Evolutionary conservation across 2,113 vertebrate genomes (phyloP).

Genomic region (Orcinus orca): DNA sequence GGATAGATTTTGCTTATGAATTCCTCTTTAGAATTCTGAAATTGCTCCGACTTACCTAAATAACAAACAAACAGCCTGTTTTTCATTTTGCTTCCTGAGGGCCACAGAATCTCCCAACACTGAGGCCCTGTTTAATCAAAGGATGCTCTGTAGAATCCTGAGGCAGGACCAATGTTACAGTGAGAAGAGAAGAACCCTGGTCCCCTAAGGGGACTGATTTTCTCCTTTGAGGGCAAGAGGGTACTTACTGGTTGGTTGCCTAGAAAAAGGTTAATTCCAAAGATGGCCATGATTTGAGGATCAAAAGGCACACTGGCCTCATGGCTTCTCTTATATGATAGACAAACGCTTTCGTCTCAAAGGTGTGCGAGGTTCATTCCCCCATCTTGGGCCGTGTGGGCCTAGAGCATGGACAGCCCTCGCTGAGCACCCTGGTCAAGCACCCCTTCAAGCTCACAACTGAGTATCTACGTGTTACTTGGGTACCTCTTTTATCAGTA

Average conservation of each 20-base stretch:
- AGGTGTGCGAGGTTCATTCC: background rate
- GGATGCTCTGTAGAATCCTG: background rate
- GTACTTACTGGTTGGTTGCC: background rate
- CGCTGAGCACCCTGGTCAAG: background rate
- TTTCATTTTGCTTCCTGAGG: background rate
- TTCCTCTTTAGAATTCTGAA: conserved; percentile 40
- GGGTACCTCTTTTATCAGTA: background rate
- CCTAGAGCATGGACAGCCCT: background rate
- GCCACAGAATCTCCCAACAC: background rate
- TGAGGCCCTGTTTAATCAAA: background rate
- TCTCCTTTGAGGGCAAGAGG: background rate
- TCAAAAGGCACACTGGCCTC: background rate
- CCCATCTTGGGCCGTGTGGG: background rate
- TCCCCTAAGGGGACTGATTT: background rate
- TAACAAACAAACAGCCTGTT: background rate
- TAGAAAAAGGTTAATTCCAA: background rate
- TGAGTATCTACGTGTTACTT: background rate
- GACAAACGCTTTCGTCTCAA: background rate
- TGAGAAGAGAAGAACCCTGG: background rate
- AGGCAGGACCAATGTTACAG: background rate
- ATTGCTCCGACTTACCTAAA: conserved; percentile 1
- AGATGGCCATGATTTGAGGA: background rate
- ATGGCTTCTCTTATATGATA: background rate
- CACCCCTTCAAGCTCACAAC: background rate
- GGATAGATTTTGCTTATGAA: background rate